phyloP scores from a whole-genome alignment of 1,140 invertebrate genomes.

The Dreissena rostriformis region DNA sequence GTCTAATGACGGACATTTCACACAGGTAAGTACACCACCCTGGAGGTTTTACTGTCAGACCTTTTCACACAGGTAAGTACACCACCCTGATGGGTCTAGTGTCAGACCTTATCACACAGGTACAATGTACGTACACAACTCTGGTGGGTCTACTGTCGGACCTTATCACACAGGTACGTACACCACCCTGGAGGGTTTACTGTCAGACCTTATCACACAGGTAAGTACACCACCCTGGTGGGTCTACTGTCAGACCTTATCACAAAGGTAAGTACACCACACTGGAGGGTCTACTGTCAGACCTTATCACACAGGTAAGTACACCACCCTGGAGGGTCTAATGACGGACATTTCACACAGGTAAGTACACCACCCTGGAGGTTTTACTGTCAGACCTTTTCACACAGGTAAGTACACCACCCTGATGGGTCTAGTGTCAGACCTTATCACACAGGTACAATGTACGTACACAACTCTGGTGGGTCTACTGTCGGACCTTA shows the following conservation, averaged over 20 bases:
- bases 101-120: slow-evolving; percentile 81
- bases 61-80: slow-evolving; percentile 94
- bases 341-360: slow-evolving; percentile 91
- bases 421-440: not conserved
- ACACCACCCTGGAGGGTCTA: slow-evolving; percentile 88
- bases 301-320: not conserved
- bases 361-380: slow-evolving; percentile 98
- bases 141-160: not conserved
- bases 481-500: slow-evolving; percentile 89
- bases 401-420: slow-evolving; percentile 73
- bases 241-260: slow-evolving; percentile 85
- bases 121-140: slow-evolving; percentile 70
- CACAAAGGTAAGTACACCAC: slow-evolving; percentile 73
- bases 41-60: slow-evolving; percentile 92
- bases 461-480: not conserved
- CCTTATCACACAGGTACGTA: not conserved
- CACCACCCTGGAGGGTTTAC: slow-evolving; percentile 90
- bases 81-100: slow-evolving; percentile 95
- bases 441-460: not conserved
- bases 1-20: not conserved
- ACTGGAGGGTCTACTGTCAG: not conserved
- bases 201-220: slow-evolving; percentile 91
- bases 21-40: slow-evolving; percentile 78
- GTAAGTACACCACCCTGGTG: slow-evolving; percentile 98
- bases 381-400: slow-evolving; percentile 85